Evolutionary conservation across 2,888 invertebrate species (phyloP), one percentile per base, ranked within the genome.

Genomic region (Aphodius sticticus): DNA sequence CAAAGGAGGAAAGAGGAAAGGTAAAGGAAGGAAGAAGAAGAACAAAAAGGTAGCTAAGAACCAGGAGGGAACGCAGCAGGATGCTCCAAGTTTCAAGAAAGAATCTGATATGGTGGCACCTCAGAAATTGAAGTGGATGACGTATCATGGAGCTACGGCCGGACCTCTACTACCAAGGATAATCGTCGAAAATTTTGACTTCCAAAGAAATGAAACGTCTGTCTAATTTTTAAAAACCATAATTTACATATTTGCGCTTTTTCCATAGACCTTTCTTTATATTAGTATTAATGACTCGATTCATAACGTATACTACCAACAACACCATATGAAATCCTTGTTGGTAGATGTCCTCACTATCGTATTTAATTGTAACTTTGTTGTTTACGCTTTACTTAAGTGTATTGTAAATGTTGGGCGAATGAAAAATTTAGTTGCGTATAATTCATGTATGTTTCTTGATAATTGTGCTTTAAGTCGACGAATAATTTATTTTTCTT

Each of bases 161-260:
- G 91, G 91, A 85, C 91, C 91, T 0, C 87, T 92, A 5, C 92
- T 92, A 84, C 93, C 93, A 2, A 91, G 91, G 83, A 90, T 91
- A 0, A 92, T 92, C 69, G 91, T 92, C 0, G 93, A 93, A 84
- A 89, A 89, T 81, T 87, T 86, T 80, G 86, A 84, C 77, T 86
- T 85, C 69, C 79, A 81, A 79, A 76, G 69, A 74, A 74, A 74
- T 35, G 74, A 74, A 6, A 74, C 74, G 5, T 36, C 36, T n/a
- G 74, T 35, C 2, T 35, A 35, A 74, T n/a, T n/a, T 35, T 74
- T 26, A 26, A 26, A 74, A 74, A 36, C 15, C 7, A 14, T n/a
- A 36, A 53, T 53, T 53, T 53, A 53, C 4, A 53, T 53, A 53
- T 53, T 53, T 53, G 53, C 12, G 53, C 1, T 53, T 53, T 53